phyloP scores from a whole-genome alignment of 2,797 vertebrate genomes.

The Chromobotia macracanthus region DNA sequence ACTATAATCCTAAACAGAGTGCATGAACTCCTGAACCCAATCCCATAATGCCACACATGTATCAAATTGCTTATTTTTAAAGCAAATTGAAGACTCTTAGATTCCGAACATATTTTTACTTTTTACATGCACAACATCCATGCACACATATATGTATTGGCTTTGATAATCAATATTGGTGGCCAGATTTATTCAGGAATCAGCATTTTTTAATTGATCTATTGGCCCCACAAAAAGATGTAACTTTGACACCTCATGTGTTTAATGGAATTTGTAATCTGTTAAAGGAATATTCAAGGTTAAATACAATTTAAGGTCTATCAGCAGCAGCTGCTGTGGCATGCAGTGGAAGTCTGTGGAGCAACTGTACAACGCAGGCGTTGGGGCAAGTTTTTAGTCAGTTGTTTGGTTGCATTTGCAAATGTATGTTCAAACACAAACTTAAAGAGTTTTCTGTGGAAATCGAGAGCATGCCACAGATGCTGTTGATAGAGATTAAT shows the following conservation, averaged over 20 bases:
- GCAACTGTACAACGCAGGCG: neutral
- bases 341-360: neutral
- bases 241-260: neutral
- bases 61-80: slow-evolving; percentile 17
- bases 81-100: slow-evolving; percentile 40
- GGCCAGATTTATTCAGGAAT: slow-evolving; percentile 7
- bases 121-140: slow-evolving; percentile 15
- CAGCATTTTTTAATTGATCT: neutral
- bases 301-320: neutral
- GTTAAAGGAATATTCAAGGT: neutral
- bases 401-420: neutral
- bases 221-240: neutral
- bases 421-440: neutral
- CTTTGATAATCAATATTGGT: neutral
- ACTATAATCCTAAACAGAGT: slow-evolving; percentile 10
- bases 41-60: slow-evolving; percentile 16
- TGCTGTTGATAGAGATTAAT: slow-evolving; percentile 5
- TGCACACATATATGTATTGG: neutral
- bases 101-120: slow-evolving; percentile 6
- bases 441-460: neutral
- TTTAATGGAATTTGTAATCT: neutral
- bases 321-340: neutral
- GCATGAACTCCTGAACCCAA: slow-evolving; percentile 20
- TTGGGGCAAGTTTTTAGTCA: neutral
- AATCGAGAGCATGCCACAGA: neutral